These are phyloP conservation scores for Paramisgurnus dabryanus DNA, from an alignment of 2,113 vertebrate species.

Conservation along the genomic window DNA sequence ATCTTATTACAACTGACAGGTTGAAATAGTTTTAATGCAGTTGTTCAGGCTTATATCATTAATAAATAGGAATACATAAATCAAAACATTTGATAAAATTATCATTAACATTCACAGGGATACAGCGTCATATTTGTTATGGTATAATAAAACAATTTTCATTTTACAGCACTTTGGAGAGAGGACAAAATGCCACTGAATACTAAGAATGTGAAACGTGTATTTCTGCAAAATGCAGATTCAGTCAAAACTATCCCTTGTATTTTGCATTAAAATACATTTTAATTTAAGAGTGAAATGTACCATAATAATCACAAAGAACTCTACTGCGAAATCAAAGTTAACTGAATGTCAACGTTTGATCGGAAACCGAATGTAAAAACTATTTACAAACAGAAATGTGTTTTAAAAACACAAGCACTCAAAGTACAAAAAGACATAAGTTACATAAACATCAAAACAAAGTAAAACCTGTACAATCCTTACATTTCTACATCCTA, in stretches of 20 bases:
- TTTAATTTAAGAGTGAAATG: background rate
- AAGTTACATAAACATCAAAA: conserved; percentile 66
- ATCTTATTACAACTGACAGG: background rate
- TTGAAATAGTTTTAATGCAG: conserved; percentile 70
- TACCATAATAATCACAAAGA: background rate
- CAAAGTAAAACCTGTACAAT: conserved; percentile 60
- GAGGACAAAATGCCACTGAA: conserved; percentile 5
- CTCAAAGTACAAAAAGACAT: conserved; percentile 73
- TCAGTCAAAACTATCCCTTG: conserved; percentile 59
- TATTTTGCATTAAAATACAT: conserved; percentile 46
- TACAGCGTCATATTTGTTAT: conserved; percentile 76
- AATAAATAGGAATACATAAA: conserved; percentile 75
- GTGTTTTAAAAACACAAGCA: conserved; percentile 56
- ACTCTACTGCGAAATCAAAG: background rate
- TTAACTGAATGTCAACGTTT: background rate
- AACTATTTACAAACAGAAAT: conserved; percentile 12
- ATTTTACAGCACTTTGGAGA: background rate
- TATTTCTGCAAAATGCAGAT: conserved; percentile 80
- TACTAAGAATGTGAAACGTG: conserved; percentile 53
- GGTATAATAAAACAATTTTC: conserved; percentile 58
- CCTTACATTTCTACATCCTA: conserved; percentile 23
- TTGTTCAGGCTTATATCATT: conserved; percentile 77
- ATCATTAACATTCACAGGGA: conserved; percentile 75
- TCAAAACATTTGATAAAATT: conserved; percentile 54
- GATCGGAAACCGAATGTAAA: background rate